A percentile compares a stretch with the other conserved stretches of the same genome.
Conservation (phyloP, 2,797 vertebrate genomes). For the Odontamblyopus rebecca region DNA sequence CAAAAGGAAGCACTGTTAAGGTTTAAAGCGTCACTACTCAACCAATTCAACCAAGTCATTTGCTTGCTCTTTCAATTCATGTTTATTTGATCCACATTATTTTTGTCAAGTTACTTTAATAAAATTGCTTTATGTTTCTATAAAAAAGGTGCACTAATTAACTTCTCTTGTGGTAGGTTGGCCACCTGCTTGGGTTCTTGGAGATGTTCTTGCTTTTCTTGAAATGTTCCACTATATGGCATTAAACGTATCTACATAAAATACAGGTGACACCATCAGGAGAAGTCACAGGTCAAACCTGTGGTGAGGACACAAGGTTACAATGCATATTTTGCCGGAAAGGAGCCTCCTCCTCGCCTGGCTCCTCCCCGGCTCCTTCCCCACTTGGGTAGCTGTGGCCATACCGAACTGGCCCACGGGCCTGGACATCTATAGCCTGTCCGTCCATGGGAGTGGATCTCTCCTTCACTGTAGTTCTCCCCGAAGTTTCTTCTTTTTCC, state of each 20-base stretch:
- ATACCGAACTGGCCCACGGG: no score
- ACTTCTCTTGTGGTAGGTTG: no score
- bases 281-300: background rate
- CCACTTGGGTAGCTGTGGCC: no score
- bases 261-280: background rate
- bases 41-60: background rate
- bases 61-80: background rate
- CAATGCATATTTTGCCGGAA: no score
- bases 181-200: background rate
- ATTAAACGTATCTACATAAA: background rate
- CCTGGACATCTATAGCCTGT: no score
- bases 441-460: no score
- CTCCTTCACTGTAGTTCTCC: no score
- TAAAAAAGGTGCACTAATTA: background rate
- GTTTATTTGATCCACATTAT: background rate
- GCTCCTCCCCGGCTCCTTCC: no score
- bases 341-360: no score
- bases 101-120: background rate
- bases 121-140: background rate
- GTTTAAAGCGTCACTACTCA: background rate
- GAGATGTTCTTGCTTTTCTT: background rate
- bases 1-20: slow-evolving; percentile 4
- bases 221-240: background rate
- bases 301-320: background rate
- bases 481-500: no score